phyloP scores from a whole-genome alignment of 2,797 vertebrate genomes.

The Scolopax bukidnonensis region DNA sequence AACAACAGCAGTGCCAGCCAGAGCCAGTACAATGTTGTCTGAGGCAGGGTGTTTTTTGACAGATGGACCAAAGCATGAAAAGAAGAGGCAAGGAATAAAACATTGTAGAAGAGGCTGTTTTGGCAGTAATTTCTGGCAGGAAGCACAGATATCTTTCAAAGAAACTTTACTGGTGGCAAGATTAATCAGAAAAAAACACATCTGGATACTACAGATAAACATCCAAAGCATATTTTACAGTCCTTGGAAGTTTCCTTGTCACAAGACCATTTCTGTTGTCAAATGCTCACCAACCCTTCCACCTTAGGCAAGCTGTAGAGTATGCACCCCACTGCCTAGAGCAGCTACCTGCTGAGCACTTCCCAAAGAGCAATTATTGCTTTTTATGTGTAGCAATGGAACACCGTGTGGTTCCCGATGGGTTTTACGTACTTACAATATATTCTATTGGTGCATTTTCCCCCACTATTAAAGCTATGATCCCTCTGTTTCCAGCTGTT shows the following conservation, averaged over 20 bases:
- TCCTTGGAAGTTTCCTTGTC: not conserved
- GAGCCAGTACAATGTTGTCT: not conserved
- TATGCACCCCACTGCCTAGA: not conserved
- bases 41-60: not conserved
- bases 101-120: not conserved
- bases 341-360: not conserved
- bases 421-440: not conserved
- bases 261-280: not conserved
- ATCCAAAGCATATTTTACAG: not conserved
- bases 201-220: not conserved
- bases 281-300: not conserved
- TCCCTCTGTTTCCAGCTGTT: slow-evolving; percentile 9
- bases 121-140: not conserved
- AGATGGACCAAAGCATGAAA: not conserved
- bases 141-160: not conserved
- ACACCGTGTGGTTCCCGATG: accelerated
- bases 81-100: not conserved
- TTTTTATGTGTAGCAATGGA: not conserved
- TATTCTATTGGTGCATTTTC: not conserved
- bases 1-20: not conserved
- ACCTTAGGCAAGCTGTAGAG: not conserved
- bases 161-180: not conserved
- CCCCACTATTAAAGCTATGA: not conserved
- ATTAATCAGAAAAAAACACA: not conserved
- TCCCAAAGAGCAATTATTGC: not conserved